Conservation (phyloP, 64 coral and sea anemone genomes). For the Acropora yongei region DNA sequence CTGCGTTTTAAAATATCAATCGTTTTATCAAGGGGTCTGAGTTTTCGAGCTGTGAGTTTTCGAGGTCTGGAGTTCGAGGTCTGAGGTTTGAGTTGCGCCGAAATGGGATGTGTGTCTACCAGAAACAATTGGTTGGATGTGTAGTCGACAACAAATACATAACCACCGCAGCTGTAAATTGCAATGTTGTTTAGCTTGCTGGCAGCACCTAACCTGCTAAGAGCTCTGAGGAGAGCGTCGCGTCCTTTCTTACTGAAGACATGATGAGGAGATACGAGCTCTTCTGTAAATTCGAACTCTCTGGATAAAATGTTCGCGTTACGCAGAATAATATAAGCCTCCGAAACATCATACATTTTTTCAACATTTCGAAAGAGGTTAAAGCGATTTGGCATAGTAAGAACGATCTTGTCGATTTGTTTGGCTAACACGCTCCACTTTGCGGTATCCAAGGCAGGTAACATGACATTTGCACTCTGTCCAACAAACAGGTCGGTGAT, state of each 20-base stretch:
- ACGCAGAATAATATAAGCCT: constrained; percentile 67
- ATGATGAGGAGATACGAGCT: constrained; percentile 46
- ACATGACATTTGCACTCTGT: background rate
- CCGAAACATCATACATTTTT: constrained; percentile 47
- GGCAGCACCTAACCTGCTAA: constrained; percentile 15
- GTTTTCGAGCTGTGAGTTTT: no score
- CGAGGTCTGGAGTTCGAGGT: no score
- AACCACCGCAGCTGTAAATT: constrained; percentile 54
- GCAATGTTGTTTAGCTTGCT: background rate
- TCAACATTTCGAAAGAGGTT: constrained; percentile 51
- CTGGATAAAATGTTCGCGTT: constrained; percentile 31
- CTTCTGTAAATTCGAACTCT: constrained; percentile 60
- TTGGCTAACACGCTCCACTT: constrained; percentile 18
- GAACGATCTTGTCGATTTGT: constrained; percentile 38
- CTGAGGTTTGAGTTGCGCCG: background rate
- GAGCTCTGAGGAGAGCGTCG: constrained; percentile 33
- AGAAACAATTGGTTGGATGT: constrained; percentile 29
- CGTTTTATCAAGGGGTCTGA: no score
- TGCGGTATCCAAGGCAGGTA: background rate
- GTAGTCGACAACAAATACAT: constrained; percentile 50
- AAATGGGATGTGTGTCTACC: constrained; percentile 66
- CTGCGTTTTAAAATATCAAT: no score
- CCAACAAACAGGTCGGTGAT: constrained; percentile 39
- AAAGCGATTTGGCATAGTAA: constrained; percentile 15
- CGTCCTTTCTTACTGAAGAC: constrained; percentile 55